Evolutionary conservation across 2,113 vertebrate species (phyloP).

Genomic region (Gavialis gangeticus): DNA sequence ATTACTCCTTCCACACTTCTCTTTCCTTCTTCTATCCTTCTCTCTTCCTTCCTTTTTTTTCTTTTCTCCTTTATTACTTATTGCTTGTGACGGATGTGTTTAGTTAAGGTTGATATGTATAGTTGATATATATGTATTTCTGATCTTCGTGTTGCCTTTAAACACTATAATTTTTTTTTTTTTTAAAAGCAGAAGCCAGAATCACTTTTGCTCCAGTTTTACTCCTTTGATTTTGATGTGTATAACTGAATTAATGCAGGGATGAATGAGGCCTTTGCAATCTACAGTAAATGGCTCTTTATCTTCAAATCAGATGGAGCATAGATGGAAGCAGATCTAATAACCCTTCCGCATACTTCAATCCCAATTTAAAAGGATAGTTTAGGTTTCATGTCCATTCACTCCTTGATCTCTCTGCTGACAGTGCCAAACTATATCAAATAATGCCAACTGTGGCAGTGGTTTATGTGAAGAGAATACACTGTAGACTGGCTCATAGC

Average conservation of each 20-base stretch:
- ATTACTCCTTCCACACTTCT: too few species aligned
- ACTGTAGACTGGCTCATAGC: neutral
- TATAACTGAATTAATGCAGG: neutral
- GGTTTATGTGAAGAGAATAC: neutral
- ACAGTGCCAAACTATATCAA: neutral
- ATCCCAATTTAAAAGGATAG: neutral
- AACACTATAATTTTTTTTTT: too few species aligned
- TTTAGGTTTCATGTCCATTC: neutral
- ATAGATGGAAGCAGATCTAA: rapidly evolving
- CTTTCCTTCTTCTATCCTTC: too few species aligned
- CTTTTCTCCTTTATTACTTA: too few species aligned
- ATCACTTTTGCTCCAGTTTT: neutral
- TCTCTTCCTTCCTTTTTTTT: too few species aligned
- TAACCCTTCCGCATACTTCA: neutral
- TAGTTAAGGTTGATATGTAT: too few species aligned
- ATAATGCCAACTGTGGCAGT: neutral
- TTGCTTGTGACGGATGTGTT: too few species aligned
- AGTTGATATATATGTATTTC: too few species aligned
- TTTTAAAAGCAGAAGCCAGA: too few species aligned
- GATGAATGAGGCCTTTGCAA: neutral
- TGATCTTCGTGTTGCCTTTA: too few species aligned
- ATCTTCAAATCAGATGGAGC: neutral
- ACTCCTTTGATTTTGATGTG: neutral
- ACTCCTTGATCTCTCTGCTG: neutral
- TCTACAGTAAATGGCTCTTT: neutral